These are phyloP conservation scores for Brachylomia viminalis DNA, from an alignment of 2,888 invertebrate species.

Conservation along the genomic window DNA sequence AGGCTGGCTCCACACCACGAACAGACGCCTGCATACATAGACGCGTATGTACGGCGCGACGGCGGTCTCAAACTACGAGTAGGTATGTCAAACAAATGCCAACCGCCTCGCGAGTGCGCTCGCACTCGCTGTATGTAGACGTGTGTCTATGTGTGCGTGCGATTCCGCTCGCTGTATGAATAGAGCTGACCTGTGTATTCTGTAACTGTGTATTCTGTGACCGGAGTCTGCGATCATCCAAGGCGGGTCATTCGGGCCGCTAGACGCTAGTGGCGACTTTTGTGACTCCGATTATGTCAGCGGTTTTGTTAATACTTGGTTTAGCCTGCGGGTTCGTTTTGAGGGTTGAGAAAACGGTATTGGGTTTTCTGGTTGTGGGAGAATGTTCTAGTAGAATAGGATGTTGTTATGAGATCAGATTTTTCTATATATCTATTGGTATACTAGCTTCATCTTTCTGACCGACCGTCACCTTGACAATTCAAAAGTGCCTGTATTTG, in stretches of 20 bases:
- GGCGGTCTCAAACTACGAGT: background rate
- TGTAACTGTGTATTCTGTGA: slow-evolving; percentile 15
- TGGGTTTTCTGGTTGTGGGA: slow-evolving; percentile 11
- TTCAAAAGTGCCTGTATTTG: too few species aligned
- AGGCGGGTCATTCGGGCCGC: slow-evolving; percentile 62
- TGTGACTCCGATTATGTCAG: slow-evolving; percentile 61
- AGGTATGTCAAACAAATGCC: background rate
- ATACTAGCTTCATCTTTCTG: too few species aligned
- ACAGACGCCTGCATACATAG: background rate
- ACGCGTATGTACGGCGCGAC: background rate
- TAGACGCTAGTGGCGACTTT: slow-evolving; percentile 64
- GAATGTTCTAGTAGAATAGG: slow-evolving; percentile 3
- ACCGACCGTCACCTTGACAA: too few species aligned
- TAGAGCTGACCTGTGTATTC: slow-evolving; percentile 19
- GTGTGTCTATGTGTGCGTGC: too few species aligned
- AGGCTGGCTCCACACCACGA: background rate
- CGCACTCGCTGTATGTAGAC: background rate
- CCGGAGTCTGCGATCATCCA: slow-evolving; percentile 49
- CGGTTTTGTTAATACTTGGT: slow-evolving; percentile 60
- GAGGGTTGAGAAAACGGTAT: slow-evolving; percentile 29
- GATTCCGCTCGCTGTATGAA: background rate
- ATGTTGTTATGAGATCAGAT: background rate
- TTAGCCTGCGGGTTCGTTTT: slow-evolving; percentile 52
- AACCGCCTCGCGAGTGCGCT: background rate
- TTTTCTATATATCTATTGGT: background rate